Evolutionary conservation across 2,888 invertebrate species (phyloP), one percentile per base, ranked within the genome.

Genomic region (Drosophila anomelani): DNA sequence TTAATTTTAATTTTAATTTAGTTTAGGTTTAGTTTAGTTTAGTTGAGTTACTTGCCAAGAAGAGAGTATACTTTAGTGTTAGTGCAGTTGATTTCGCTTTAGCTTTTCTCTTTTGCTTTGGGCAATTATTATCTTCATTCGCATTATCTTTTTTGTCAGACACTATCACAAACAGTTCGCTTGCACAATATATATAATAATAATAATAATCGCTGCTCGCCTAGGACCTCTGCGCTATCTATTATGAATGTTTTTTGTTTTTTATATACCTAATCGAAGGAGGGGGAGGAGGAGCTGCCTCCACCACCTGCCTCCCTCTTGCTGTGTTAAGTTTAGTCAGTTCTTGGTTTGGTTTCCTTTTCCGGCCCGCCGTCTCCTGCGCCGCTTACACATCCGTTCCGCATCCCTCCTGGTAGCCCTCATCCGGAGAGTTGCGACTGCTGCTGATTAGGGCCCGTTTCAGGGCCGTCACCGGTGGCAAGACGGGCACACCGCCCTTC

Each of bases 331-430:
- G 89, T 80, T 88, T 89, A 85, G 86, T 90, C 90, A 90, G 89
- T 88, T 90, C 88, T 86, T 69, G 78, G 80, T 43, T 53, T 47
- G 69, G 43, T 54, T 57, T 63, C 38, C 39, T 2, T 32, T 12
- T 20, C 20, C 32, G 47, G 26, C 46, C 6, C 1, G 10, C 29
- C 13, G 15, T 9, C 38, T 20, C 10, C 26, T 0, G 4, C 9
- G 8, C 10, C 7, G 71, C 74, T 88, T 96, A 97, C 92, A 97
- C 97, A 93, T 97, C 97, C 81, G 97, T 97, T 81, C 97, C 97
- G 93, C 97, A 97, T 89, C 97, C 97, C 93, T 97, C 97, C 92
- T 97, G 97, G 92, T 97, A 97, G 75, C 97, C 97, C 93, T 98
- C 97, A 90, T 98, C 98, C 46, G 97, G 96, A 29, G 97, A 96